Conservation (phyloP, 2,113 vertebrate species). For the Collichthys lucidus region DNA sequence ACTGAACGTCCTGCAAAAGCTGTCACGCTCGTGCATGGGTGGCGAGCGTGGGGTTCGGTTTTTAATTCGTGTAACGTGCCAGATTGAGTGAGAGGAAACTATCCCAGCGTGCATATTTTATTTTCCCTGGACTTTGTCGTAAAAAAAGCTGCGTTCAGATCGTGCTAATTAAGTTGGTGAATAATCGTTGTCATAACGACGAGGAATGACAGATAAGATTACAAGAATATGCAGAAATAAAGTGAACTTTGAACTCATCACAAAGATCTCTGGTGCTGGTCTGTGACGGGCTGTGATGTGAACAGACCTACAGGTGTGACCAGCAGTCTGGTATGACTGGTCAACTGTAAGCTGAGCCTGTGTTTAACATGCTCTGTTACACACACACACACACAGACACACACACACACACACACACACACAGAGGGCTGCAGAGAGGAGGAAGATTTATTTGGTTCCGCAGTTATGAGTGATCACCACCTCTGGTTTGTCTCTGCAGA, state of each 20-base stretch:
- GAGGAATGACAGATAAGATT: background rate
- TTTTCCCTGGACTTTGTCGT: background rate
- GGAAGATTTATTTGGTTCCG: constrained; percentile 31
- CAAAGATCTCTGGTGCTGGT: background rate
- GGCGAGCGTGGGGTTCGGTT: no score
- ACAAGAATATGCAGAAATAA: no score
- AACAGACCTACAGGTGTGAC: constrained; percentile 25
- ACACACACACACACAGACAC: constrained; percentile 38
- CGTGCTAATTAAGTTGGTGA: no score
- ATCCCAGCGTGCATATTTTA: background rate
- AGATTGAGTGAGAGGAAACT: background rate
- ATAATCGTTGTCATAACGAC: background rate
- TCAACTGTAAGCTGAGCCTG: constrained; percentile 31
- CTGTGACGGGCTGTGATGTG: constrained; percentile 9
- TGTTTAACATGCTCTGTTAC: constrained; percentile 48
- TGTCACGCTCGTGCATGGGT: background rate
- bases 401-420: constrained; percentile 19
- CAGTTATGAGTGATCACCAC: constrained; percentile 27
- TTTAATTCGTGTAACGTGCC: background rate
- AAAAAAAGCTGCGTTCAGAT: background rate
- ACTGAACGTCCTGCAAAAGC: background rate
- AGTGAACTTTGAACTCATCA: background rate
- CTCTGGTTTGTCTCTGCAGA: constrained; percentile 17
- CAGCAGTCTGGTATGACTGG: constrained; percentile 5
- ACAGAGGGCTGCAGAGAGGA: constrained; percentile 13